Evolutionary conservation across 1,140 invertebrate species (phyloP), one percentile per base, ranked within the genome.

Genomic region (Atopsyche davidsoni): DNA sequence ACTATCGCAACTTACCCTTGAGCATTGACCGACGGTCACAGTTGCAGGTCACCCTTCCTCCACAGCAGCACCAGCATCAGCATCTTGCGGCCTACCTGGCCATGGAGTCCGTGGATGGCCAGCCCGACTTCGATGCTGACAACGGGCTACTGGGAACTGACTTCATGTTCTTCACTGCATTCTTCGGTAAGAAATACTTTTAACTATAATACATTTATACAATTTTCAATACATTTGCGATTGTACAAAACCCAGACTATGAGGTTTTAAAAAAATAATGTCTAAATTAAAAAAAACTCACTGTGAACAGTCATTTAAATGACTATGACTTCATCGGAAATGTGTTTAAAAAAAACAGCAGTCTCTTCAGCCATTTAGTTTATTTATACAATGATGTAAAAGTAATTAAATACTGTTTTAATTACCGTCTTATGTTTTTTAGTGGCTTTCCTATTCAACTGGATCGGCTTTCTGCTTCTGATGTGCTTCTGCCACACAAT

Each of bases 401-500:
- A n/a, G n/a, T n/a, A n/a, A n/a, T n/a, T n/a, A n/a, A 28, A 28
- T 28, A 28, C n/a, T 7, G 24, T 28, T n/a, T 28, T n/a, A n/a
- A 36, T 9, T 46, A 24, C 35, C 4, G 11, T 55, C 24, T 39
- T 53, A 40, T 49, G 10, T 42, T 38, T 53, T 39, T 62, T 70
- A 86, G 85, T 90, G 65, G 84, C 87, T 55, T 91, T 92, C 66
- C 74, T 92, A 19, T 95, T 96, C 72, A 95, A 95, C 70, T 96
- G 92, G 92, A 89, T 96, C 64, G 92, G 92, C 39, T 93, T 96
- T 65, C 71, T 96, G 42, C 74, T 93, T 59, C 73, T 92, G 44
- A 87, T 93, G 79, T 95, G 92, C 63, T 90, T 94, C 70, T 93
- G 90, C 66, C 90, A 92, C 64, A 94, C 91, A 28, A 89, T 94